These are phyloP conservation scores for Volucella bombylans DNA, from an alignment of 2,888 invertebrate species.

Conservation along the genomic window DNA sequence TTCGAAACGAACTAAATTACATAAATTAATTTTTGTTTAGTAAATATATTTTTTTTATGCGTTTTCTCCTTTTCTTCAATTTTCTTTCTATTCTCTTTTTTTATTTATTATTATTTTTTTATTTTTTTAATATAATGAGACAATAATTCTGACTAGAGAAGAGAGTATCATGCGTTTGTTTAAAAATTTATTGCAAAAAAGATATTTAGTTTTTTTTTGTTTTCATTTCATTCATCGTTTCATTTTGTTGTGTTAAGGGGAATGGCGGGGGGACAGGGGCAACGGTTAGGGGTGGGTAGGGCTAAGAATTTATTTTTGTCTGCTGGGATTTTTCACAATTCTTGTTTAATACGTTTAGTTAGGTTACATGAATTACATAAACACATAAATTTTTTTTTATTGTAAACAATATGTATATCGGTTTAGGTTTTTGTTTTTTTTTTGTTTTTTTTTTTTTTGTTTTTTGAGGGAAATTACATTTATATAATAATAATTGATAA, in stretches of 20 bases:
- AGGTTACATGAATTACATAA: slow-evolving; percentile 52
- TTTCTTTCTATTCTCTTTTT: slow-evolving; percentile 65
- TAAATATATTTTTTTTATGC: slow-evolving; percentile 55
- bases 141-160: slow-evolving; percentile 67
- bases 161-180: slow-evolving; percentile 62
- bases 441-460: not conserved
- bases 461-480: slow-evolving; percentile 57
- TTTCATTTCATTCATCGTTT: slow-evolving; percentile 31
- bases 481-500: slow-evolving; percentile 42
- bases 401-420: slow-evolving; percentile 53
- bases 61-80: slow-evolving; percentile 67
- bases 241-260: not conserved
- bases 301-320: slow-evolving; percentile 8
- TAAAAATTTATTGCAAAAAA: slow-evolving; percentile 55
- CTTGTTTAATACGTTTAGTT: slow-evolving; percentile 18
- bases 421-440: slow-evolving; percentile 30
- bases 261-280: not conserved
- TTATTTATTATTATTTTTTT: slow-evolving; percentile 43
- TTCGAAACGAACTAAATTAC: slow-evolving; percentile 69
- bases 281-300: not conserved
- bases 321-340: slow-evolving; percentile 1
- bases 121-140: slow-evolving; percentile 75
- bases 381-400: slow-evolving; percentile 52
- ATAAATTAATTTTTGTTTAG: slow-evolving; percentile 66
- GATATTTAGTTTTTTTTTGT: slow-evolving; percentile 23